Evolutionary conservation across 1,140 invertebrate species (phyloP).

Genomic region (Aphelenchoides fujianensis): DNA sequence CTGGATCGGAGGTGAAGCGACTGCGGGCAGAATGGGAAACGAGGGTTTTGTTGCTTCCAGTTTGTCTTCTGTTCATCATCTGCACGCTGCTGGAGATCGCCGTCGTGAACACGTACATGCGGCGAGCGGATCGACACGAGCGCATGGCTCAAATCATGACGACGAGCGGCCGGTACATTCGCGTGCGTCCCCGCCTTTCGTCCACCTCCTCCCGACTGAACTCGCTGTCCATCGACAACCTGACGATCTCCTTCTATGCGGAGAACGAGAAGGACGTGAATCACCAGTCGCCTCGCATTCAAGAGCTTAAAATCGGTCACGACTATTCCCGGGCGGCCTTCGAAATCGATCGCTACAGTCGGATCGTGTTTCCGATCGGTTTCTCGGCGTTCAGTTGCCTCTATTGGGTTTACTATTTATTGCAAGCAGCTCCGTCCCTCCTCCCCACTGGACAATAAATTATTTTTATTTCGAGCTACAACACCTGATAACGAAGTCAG

Average conservation of each 20-base stretch:
- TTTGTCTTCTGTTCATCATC: conserved; percentile 84
- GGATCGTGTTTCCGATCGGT: conserved; percentile 37
- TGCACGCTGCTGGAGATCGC: conserved; percentile 88
- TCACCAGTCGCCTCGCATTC: conserved; percentile 27
- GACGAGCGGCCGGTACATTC: conserved; percentile 24
- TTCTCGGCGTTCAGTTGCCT: conserved; percentile 42
- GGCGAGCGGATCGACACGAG: conserved; percentile 45
- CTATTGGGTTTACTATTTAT: conserved; percentile 44
- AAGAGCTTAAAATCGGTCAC: conserved; percentile 26
- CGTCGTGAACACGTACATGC: conserved; percentile 72
- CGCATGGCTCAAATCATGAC: conserved; percentile 36
- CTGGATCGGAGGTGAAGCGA: conserved; percentile 49
- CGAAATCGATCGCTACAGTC: conserved; percentile 26
- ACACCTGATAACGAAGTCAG: no score
- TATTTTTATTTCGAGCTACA: no score
- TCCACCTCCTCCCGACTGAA: conserved; percentile 9
- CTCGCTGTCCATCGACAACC: conserved; percentile 31
- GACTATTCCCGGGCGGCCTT: conserved; percentile 37
- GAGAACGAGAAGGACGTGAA: conserved; percentile 20
- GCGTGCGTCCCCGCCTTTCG: not conserved
- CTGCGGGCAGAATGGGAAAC: no score
- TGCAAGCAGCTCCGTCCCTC: no score
- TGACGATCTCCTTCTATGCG: conserved; percentile 28
- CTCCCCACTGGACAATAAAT: no score
- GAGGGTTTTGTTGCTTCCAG: not conserved